Evolutionary conservation across 2,888 invertebrate genomes (phyloP).

Genomic region (Philopedon plagiatum): DNA sequence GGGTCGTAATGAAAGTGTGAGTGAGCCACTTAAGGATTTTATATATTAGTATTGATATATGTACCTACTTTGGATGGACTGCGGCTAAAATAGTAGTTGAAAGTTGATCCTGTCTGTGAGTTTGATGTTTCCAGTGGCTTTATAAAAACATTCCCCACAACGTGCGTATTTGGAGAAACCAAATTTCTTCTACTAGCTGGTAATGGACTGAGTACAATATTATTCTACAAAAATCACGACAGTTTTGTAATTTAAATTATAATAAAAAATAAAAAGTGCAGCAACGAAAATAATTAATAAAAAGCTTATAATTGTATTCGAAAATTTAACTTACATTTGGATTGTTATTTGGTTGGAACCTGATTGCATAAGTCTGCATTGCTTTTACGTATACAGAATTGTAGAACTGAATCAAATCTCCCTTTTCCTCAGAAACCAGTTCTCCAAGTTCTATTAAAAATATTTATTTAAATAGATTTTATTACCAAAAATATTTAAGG

Average conservation of each 20-base stretch:
- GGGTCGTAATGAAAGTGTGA: too few relatives aligned
- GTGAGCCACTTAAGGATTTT: too few relatives aligned
- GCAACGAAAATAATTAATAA: too few relatives aligned
- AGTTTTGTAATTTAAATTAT: too few relatives aligned
- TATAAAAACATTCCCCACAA: constrained; percentile 75
- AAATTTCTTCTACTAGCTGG: constrained; percentile 76
- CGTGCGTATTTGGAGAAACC: constrained; percentile 72
- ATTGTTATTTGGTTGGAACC: constrained; percentile 51
- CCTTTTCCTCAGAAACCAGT: constrained; percentile 73
- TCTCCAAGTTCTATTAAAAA: constrained; percentile 54
- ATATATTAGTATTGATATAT: background rate
- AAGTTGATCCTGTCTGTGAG: constrained; percentile 70
- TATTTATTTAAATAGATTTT: background rate
- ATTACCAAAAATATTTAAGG: background rate
- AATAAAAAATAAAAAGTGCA: too few relatives aligned
- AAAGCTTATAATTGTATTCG: too few relatives aligned
- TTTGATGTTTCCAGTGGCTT: constrained; percentile 70
- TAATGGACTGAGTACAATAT: constrained; percentile 77
- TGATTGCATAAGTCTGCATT: constrained; percentile 78
- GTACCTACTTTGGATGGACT: constrained; percentile 86
- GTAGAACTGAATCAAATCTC: constrained; percentile 95
- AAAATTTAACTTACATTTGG: constrained; percentile 45
- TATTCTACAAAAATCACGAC: constrained; percentile 60
- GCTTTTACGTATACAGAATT: constrained; percentile 90
- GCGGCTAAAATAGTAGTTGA: constrained; percentile 86